Conservation (phyloP, 2,888 invertebrate genomes). For the Mayetiola destructor region DNA sequence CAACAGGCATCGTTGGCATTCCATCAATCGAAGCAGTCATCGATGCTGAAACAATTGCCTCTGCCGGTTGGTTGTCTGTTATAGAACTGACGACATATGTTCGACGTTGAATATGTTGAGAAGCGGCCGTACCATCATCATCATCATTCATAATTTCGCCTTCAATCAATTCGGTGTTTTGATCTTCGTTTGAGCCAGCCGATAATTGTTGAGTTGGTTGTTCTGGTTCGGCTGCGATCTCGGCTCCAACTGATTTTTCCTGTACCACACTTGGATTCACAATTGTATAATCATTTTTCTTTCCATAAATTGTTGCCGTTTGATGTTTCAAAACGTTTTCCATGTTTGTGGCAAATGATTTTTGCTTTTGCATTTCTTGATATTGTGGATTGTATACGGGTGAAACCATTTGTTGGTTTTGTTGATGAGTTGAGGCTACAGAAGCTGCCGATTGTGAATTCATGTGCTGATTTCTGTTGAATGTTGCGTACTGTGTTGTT, state of each 20-base stretch:
- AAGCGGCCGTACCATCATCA: not conserved
- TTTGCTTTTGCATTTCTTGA: slow-evolving; percentile 11
- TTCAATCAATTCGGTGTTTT: not conserved
- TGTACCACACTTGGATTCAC: not conserved
- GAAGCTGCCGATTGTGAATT: too few relatives aligned
- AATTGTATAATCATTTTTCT: not conserved
- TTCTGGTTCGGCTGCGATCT: not conserved
- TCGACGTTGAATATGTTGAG: slow-evolving; percentile 12
- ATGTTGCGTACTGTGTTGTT: slow-evolving; percentile 2
- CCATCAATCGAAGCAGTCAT: slow-evolving; percentile 8
- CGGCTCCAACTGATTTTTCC: slow-evolving; percentile 1
- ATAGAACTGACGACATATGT: not conserved
- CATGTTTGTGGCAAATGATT: slow-evolving; percentile 5
- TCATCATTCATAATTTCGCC: not conserved
- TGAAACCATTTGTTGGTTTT: slow-evolving; percentile 1
- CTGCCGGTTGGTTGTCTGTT: slow-evolving; percentile 1
- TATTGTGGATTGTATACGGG: slow-evolving; percentile 6
- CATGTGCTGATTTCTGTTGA: slow-evolving; percentile 8
- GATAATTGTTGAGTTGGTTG: not conserved
- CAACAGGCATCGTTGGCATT: slow-evolving; percentile 7
- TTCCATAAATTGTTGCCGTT: slow-evolving; percentile 6
- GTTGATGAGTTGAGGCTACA: not conserved
- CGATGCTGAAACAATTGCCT: slow-evolving; percentile 9
- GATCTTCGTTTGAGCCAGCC: too few relatives aligned
- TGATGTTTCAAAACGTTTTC: slow-evolving; percentile 1